Evolutionary conservation across 2,797 vertebrate species (phyloP).

Genomic region (Staurois parvus): DNA sequence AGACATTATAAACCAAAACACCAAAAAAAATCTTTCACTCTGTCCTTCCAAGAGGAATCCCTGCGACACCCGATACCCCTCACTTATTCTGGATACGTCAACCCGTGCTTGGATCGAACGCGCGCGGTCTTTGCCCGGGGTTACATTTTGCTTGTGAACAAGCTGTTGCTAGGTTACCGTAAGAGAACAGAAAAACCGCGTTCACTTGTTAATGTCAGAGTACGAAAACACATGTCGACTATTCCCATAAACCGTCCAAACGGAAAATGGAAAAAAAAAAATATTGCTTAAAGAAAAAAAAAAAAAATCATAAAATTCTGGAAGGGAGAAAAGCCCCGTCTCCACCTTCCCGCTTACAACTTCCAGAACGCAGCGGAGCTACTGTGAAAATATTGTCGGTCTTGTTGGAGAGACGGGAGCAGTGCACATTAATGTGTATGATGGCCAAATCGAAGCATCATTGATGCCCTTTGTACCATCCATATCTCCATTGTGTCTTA

Average conservation of each 20-base stretch:
- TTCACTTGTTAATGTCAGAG: constrained; percentile 15
- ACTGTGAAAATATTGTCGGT: too few species aligned
- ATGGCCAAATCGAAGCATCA: too few species aligned
- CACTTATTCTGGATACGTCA: neutral
- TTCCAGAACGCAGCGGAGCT: too few species aligned
- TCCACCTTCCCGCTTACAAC: neutral
- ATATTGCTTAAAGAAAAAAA: neutral
- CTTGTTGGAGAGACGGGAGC: too few species aligned
- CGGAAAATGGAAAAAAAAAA: constrained; percentile 12
- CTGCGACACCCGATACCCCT: neutral
- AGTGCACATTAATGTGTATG: too few species aligned
- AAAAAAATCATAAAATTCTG: neutral
- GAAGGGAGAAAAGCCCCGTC: neutral
- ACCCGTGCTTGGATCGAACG: neutral
- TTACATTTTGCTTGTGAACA: constrained; percentile 15
- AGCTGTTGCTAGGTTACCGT: neutral
- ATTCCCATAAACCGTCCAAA: neutral
- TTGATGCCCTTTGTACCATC: too few species aligned
- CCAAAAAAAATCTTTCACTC: neutral
- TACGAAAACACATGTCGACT: constrained; percentile 28
- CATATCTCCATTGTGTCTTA: too few species aligned
- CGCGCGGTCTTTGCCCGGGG: neutral
- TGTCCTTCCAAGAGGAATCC: neutral
- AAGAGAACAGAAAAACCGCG: neutral
- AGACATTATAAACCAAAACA: too few species aligned